These are phyloP conservation scores for Zaprionus ornatus DNA, from an alignment of 1,140 invertebrate genomes.

Conservation along the genomic window DNA sequence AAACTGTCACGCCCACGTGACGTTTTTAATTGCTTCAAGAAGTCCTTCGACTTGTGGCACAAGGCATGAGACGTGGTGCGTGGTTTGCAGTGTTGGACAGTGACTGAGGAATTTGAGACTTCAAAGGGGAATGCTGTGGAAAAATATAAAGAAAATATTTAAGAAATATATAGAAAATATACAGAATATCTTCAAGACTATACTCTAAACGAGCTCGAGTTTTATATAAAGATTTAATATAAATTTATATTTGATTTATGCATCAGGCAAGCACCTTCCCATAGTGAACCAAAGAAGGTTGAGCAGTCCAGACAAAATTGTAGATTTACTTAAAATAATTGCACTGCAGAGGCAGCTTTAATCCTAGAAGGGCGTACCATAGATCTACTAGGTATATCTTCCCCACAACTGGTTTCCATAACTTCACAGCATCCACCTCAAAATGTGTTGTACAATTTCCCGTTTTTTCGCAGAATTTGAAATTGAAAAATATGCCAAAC, in stretches of 20 bases:
- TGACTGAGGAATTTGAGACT: not conserved
- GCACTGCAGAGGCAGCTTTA: no score
- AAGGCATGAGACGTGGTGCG: not conserved
- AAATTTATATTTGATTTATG: no score
- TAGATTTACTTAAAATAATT: no score
- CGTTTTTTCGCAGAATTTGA: not conserved
- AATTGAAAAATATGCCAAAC: not conserved
- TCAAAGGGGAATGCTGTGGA: not conserved
- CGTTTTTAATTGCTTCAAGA: constrained; percentile 63
- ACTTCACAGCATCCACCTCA: not conserved
- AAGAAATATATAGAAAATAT: no score
- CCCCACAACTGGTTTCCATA: no score
- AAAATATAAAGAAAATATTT: not conserved
- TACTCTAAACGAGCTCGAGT: no score
- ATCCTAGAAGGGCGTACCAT: no score
- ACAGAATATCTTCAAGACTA: no score
- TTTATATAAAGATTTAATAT: no score
- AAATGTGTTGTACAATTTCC: not conserved
- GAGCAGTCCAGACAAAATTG: fast-evolving
- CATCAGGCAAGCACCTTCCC: no score
- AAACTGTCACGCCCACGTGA: constrained; percentile 59
- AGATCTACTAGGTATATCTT: no score
- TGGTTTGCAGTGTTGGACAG: constrained; percentile 8
- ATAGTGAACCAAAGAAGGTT: no score
- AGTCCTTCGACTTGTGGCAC: constrained; percentile 6